Evolutionary conservation across 2,113 vertebrate genomes (phyloP).

Genomic region (Grantiella picta): DNA sequence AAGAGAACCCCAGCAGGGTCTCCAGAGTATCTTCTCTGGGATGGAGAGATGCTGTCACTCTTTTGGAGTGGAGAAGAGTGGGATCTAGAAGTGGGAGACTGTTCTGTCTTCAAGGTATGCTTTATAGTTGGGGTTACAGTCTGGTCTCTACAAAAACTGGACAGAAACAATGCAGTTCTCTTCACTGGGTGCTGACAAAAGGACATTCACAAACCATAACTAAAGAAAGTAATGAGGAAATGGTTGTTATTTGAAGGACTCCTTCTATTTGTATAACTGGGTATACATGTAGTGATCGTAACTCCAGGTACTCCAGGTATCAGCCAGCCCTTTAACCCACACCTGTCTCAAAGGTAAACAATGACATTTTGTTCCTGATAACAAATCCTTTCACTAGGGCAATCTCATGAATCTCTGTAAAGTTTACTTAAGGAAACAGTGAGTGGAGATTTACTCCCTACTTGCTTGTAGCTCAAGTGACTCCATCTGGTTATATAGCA

Average conservation of each 20-base stretch:
- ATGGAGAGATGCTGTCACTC: background rate
- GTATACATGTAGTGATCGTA: background rate
- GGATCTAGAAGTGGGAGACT: background rate
- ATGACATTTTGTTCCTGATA: background rate
- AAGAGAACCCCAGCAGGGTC: background rate
- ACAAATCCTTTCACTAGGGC: background rate
- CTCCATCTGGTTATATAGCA: background rate
- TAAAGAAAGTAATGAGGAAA: background rate
- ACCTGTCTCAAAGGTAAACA: constrained; percentile 1
- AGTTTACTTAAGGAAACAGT: background rate
- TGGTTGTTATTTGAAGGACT: background rate
- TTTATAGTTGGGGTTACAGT: background rate
- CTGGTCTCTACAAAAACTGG: background rate
- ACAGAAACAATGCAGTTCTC: background rate
- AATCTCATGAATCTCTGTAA: background rate
- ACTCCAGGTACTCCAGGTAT: background rate
- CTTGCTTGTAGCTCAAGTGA: background rate
- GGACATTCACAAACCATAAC: background rate
- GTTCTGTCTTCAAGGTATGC: background rate
- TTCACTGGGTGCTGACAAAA: background rate
- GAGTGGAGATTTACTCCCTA: background rate
- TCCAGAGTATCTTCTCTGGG: background rate
- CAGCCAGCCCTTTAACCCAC: background rate
- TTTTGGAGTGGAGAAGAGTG: background rate
- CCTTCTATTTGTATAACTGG: background rate